Percentiles rank a stretch among this genome's conserved stretches.
phyloP scores from a whole-genome alignment of 1,140 invertebrate genomes.

The Eueides isabella region DNA sequence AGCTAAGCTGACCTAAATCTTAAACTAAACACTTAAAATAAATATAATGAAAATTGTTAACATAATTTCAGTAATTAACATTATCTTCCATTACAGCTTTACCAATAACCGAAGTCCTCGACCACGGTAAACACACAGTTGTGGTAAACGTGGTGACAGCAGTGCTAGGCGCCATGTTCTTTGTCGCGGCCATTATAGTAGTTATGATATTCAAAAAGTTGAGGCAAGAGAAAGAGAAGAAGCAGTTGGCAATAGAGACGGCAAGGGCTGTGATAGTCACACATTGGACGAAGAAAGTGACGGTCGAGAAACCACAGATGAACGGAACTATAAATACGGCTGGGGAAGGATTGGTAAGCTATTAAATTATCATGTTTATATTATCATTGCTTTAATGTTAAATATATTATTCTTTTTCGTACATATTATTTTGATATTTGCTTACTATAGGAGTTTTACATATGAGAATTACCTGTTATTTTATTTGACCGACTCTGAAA shows the following conservation, averaged over 20 bases:
- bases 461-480: too few relatives aligned
- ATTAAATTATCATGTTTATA: background rate
- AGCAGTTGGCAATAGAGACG: slow-evolving; percentile 89
- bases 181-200: slow-evolving; percentile 84
- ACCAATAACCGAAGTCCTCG: slow-evolving; percentile 64
- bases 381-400: background rate
- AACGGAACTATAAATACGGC: slow-evolving; percentile 81
- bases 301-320: slow-evolving; percentile 89
- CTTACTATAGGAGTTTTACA: too few relatives aligned
- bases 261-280: slow-evolving; percentile 89
- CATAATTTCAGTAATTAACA: background rate
- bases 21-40: too few relatives aligned
- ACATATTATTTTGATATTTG: too few relatives aligned
- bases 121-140: slow-evolving; percentile 81
- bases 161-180: slow-evolving; percentile 84
- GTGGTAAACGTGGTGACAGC: slow-evolving; percentile 84
- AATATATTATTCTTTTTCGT: background rate
- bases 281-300: slow-evolving; percentile 94
- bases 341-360: slow-evolving; percentile 85
- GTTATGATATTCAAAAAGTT: slow-evolving; percentile 83
- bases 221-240: slow-evolving; percentile 88
- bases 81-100: slow-evolving; percentile 58
- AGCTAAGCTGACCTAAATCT: too few relatives aligned
- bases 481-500: too few relatives aligned
- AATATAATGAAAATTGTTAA: background rate